Evolutionary conservation across 2,888 invertebrate genomes (phyloP), one percentile per base, ranked within the genome.

Genomic region (Drosophila suboccidentalis): DNA sequence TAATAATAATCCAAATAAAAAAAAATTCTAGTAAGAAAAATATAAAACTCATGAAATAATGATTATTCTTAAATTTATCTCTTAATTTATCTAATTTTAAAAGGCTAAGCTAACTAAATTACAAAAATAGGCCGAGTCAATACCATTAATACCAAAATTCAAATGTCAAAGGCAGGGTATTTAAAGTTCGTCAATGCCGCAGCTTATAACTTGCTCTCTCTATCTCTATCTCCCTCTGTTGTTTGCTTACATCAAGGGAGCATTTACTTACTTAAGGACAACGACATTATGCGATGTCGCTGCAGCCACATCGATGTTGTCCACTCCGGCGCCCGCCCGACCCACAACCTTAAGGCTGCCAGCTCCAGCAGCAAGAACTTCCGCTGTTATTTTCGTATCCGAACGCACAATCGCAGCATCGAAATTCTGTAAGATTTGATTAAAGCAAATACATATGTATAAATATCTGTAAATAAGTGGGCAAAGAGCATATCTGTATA

Each of bases 291-390:
- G 95, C 76, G 94, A 94, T 0, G 97, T 97, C 4, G 99, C 99
- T 6, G 97, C 96, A 41, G 94, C 93, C 47, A 97, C 95, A 92
- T 99, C 98, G 75, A 99, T 99, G 93, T 99, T 99, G 93, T 99
- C 99, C 4, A 99, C 98, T 4, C 99, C 99, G 2, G 98, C 99
- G 6, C 99, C 99, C n/a, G 99, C 99, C 47, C 99, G 95, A 13
- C 98, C 99, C 44, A 99, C 96, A 17, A 98, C 96, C 93, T 97
- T 97, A 46, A 99, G 93, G 61, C 95, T 95, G 10, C 93, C 93
- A 2, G 94, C 94, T 2, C 95, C 96, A 1, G 96, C 96, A 61
- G 95, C 94, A 71, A 99, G 94, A 32, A 99, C 95, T 77, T 97
- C 97, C 60, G 95, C 95, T 2, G 98, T 98, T 61, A 99, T 98